Base-by-base conservation (phyloP, 2,113 vertebrate species). In the Gobio gobio region DNA sequence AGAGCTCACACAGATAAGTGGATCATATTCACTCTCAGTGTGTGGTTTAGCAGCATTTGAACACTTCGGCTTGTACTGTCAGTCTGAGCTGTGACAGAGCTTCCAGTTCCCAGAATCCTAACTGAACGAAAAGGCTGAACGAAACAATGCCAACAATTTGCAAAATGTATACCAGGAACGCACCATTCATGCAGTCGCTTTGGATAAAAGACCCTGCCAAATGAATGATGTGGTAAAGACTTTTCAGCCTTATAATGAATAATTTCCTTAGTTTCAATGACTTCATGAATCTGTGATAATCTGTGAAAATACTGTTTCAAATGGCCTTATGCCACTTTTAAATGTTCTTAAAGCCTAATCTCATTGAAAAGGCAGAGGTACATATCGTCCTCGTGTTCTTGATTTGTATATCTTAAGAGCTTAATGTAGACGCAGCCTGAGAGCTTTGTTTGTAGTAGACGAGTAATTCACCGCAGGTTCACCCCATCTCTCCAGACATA, bases 1-100 rank as follows among this genome's bases (percentile, higher is more conserved):
- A 29, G 74, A 59, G 88, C 88, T 90, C 89, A 90, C 89, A 51
- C 83, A 86, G 89, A 91, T 91, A 90, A 93, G 88, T 89, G 85
- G 82, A 90, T 87, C 92, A 93, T 91, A 92, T 93, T 93, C 92
- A 68, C 88, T 90, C 92, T 83, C 93, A 85, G 91, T 91, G 49
- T 86, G 93, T 54, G 47, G 86, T 87, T 61, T 74, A 36, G 76
- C 78, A 90, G 79, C 51, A 83, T 83, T 73, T 56, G 47, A 83
- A 72, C 66, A 83, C 81, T 83, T 24, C 9, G 33, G 47, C 64
- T 83, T 26, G 36, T 83, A 58, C 29, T 43, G 66, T 83, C 22
- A 33, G 26, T 58, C 49, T 56, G 66, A 14, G 22, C 20, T 24
- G 12, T 40, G 49, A 72, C 5, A 20, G 18, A 18, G 33, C 56